These are phyloP conservation scores for Griposia aprilina DNA, from an alignment of 2,888 invertebrate species.

Conservation along the genomic window DNA sequence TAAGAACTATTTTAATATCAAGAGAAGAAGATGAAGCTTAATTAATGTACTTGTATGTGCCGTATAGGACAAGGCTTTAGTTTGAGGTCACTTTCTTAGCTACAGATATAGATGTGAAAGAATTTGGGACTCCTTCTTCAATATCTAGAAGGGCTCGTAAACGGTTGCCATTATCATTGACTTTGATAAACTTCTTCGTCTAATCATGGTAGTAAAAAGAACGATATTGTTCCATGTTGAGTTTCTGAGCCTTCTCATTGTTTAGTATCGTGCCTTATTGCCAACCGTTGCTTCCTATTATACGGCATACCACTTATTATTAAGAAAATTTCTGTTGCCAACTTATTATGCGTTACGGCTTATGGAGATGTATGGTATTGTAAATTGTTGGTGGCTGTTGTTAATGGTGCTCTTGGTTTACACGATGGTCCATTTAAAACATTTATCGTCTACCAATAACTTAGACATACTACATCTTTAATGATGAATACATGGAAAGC, in stretches of 20 bases:
- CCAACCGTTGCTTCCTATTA: slow-evolving; percentile 59
- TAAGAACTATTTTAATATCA: background rate
- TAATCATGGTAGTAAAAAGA: background rate
- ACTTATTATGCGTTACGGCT: slow-evolving; percentile 45
- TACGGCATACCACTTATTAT: slow-evolving; percentile 50
- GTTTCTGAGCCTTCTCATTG: slow-evolving; percentile 21
- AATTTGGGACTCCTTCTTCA: background rate
- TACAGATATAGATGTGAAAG: background rate
- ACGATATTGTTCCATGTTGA: slow-evolving; percentile 15
- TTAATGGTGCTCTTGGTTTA: slow-evolving; percentile 25
- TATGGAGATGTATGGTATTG: slow-evolving; percentile 47
- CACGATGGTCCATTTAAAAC: slow-evolving; percentile 11
- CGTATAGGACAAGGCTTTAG: background rate
- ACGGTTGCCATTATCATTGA: background rate
- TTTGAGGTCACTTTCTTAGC: slow-evolving; percentile 1
- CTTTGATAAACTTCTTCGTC: background rate
- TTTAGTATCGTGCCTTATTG: slow-evolving; percentile 42
- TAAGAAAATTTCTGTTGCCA: slow-evolving; percentile 53
- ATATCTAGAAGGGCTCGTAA: background rate
- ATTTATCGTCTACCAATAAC: background rate
- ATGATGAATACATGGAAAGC: background rate
- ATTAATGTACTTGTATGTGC: background rate
- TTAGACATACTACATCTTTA: background rate
- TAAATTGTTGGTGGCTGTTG: slow-evolving; percentile 14
- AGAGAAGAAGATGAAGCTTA: background rate